Base-by-base conservation (phyloP, 1,140 invertebrate species). In the Monochamus saltuarius region DNA sequence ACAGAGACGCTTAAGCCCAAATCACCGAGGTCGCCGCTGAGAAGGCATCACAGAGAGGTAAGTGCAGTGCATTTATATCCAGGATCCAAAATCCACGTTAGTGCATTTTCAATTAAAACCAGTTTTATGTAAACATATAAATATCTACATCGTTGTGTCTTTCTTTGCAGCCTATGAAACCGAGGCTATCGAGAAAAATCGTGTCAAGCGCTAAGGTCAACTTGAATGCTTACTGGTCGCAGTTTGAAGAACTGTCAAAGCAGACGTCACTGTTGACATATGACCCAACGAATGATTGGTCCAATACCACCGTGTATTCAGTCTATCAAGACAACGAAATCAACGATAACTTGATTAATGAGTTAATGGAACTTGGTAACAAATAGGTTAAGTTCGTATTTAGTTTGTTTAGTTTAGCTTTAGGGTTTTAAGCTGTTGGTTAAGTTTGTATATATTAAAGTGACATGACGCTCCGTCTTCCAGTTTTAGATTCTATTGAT, bases 141-240 rank as follows among this genome's bases (percentile, higher is more conserved):
- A n/a, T n/a, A n/a, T n/a, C n/a, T n/a, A n/a, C n/a, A n/a, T 42
- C 16, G 35, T 6, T 43, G 22, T 53, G 45, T 34, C 59, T 50
- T 67, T 66, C 9, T 61, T 67, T 64, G 8, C 62, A 83, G 81
- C 74, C 74, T 69, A 73, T 77, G 38, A 82, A 80, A 65, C 78
- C 78, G 19, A 77, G 75, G 61, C 74, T 84, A 14, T 78, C 81
- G 4, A 73, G 80, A 45, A 79, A 78, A 53, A 77, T 83, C 64
- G 73, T 77, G 36, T 73, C 73, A 53, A 79, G 78, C 16, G 77
- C 81, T 57, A 79, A 78, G 57, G 77, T 84, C 66, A 83, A 84
- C 68, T 75, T 84, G 19, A 83, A 83, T 70, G 78, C 78, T 71
- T 81, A 81, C 70, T 83, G 82, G 82, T 77, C 79, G 52, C 81